A percentile compares a stretch with the other conserved stretches of the same genome.
Evolutionary conservation across 1,140 invertebrate species (phyloP).

Genomic region (Prorops nasuta): DNA sequence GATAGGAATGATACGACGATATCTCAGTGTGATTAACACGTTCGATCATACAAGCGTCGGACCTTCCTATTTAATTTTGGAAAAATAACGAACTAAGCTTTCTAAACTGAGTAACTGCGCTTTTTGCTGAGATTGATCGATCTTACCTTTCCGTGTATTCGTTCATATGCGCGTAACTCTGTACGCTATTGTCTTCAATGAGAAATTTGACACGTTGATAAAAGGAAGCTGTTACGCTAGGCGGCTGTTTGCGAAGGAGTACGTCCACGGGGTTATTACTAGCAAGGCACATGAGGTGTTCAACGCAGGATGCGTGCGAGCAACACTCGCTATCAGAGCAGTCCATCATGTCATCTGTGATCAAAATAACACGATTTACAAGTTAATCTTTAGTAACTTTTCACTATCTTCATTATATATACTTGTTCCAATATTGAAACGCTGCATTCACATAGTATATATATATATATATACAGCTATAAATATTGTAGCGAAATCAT

Average conservation of each 20-base stretch:
- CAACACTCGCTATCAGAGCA: constrained; percentile 98
- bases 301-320: constrained; percentile 75
- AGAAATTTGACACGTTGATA: constrained; percentile 98
- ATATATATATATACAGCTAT: too few relatives aligned
- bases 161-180: constrained; percentile 95
- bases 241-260: constrained; percentile 90
- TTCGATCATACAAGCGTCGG: neutral
- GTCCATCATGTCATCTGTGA: constrained; percentile 92
- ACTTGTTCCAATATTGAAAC: too few relatives aligned
- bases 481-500: too few relatives aligned
- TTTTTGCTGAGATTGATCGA: too few relatives aligned
- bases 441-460: too few relatives aligned
- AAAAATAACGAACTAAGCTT: neutral
- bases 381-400: too few relatives aligned
- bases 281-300: constrained; percentile 90
- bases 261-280: constrained; percentile 95
- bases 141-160: constrained; percentile 97
- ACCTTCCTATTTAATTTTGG: neutral
- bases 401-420: neutral
- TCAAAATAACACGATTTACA: constrained; percentile 16
- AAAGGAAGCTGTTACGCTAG: constrained; percentile 94
- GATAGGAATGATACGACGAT: too few relatives aligned
- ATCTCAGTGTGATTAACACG: neutral
- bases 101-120: too few relatives aligned
- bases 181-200: constrained; percentile 97